Base-by-base conservation (phyloP, 2,797 vertebrate genomes). In the Neostethus bicornis region DNA sequence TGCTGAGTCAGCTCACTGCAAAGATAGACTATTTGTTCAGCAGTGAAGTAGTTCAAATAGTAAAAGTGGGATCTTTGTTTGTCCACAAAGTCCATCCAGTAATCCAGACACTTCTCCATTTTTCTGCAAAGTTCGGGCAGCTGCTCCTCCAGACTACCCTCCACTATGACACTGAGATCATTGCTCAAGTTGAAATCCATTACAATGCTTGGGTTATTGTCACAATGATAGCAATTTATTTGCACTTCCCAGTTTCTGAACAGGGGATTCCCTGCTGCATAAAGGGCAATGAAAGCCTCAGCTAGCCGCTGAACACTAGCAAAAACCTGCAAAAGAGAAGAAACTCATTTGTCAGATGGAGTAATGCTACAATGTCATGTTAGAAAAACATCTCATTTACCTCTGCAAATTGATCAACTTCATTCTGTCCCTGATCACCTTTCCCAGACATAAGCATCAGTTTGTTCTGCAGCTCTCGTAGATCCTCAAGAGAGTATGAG, bases 381-480 rank as follows among this genome's bases (percentile, higher is more conserved):
- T 29, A 60, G 5, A 1, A 12, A 35, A 68, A 24, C 0, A 12
- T 51, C 58, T 48, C 1, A 31, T n/a, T 6, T 83, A 97, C 97
- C 94, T 98, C 96, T 1, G 92, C 92, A 85, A 99, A 99, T 26
- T 73, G 89, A 51, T 97, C 95, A 51, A 97, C 96, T 69, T 97
- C 96, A 52, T 67, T 43, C 4, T 91, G 90, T 21, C 89, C 92
- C 78, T 96, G 95, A 35, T 98, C 96, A 12, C 91, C 95, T 87
- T 95, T 96, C 14, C 94, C 92, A 0, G 97, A 98, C 96, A 98
- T 97, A 7, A 99, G 93, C 97, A 99, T 99, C 41, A 99, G 90
- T 64, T 99, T 99, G 85, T 98, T 98, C 74, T 97, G 90, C 39
- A 99, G 90, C 16, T 99, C 97, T 3, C 88, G 85, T 17, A 99